Evolutionary conservation across 1,140 invertebrate species (phyloP).

Genomic region (Microplitis demolitor): DNA sequence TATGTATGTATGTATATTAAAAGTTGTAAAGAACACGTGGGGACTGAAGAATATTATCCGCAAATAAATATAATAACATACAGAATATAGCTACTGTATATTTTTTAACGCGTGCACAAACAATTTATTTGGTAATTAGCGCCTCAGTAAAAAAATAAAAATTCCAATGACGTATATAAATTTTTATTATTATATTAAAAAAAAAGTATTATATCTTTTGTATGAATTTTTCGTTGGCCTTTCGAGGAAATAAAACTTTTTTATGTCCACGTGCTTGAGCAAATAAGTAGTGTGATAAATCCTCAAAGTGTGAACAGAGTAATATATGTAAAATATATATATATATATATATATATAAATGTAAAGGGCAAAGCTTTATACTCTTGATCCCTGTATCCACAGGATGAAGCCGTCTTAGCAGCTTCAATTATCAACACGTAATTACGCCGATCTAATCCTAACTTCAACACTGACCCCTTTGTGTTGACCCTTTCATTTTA

Average conservation of each 20-base stretch:
- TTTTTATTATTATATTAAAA: too few species aligned
- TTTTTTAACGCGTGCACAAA: slow-evolving; percentile 21
- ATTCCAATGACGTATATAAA: background rate
- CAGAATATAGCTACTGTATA: slow-evolving; percentile 21
- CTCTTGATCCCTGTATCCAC: background rate
- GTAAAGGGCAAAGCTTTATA: slow-evolving; percentile 43
- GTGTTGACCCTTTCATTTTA: slow-evolving; percentile 17
- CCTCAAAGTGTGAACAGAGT: slow-evolving; percentile 15
- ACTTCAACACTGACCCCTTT: slow-evolving; percentile 38
- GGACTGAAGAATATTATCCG: background rate
- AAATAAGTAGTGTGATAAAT: background rate
- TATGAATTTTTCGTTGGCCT: background rate
- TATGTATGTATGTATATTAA: background rate
- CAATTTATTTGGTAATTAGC: slow-evolving; percentile 18
- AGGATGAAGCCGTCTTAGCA: slow-evolving; percentile 36
- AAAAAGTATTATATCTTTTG: background rate
- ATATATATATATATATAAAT: background rate
- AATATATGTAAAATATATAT: background rate
- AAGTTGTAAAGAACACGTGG: slow-evolving; percentile 5
- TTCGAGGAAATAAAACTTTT: too few species aligned
- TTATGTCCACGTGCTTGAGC: background rate
- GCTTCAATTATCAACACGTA: slow-evolving; percentile 59
- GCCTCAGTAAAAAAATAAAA: background rate
- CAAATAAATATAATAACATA: slow-evolving; percentile 20
- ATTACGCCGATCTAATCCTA: slow-evolving; percentile 46